Base-by-base conservation (phyloP, 2,888 invertebrate genomes). In the Spisula subtruncata region DNA sequence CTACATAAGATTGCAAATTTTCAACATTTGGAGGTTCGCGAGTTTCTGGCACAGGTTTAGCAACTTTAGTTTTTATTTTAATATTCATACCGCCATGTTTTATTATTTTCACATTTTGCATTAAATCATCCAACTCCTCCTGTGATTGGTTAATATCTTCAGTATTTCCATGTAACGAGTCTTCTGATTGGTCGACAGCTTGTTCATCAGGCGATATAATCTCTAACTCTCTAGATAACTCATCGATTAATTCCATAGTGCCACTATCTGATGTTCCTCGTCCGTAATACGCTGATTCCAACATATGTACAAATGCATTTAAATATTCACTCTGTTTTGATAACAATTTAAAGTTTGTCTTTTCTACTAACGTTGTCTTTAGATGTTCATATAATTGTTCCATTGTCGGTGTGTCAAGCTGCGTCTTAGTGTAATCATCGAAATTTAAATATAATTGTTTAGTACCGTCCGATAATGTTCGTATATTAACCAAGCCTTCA, bases 271-370 rank as follows among this genome's bases (percentile, higher is more conserved):
- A 89, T 16, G 85, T 89, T 48, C 91, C 91, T 48, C 92, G 79
- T 54, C 93, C 92, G 89, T 94, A 94, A 88, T 94, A 95, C 0
- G 95, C 95, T 35, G 94, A 88, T 86, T 95, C 95, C 81, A 96
- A 88, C 54, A 95, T 89, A 79, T 94, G 91, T 6, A 95, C 94
- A n/a, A 96, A 87, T 0, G 95, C 94, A 82, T 93, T 93, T 82
- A 95, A 90, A 89, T 96, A 95, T 8, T 94, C 93, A 29, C 89
- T 89, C 80, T 94, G 92, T 41, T 92, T 90, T 1, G 89, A 87
- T n/a, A 96, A 90, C 12, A 90, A 79, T 8, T 91, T 89, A 85
- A 96, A 94, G 89, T 96, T 96, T 35, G 96, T 95, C 54, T 91
- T 92, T 56, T 93, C 93, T 60, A 93, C 91, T n/a, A 96, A 84